These are phyloP conservation scores for Holothuria scabra DNA, from an alignment of 53 echinoderm and acorn worm genomes.

Conservation along the genomic window DNA sequence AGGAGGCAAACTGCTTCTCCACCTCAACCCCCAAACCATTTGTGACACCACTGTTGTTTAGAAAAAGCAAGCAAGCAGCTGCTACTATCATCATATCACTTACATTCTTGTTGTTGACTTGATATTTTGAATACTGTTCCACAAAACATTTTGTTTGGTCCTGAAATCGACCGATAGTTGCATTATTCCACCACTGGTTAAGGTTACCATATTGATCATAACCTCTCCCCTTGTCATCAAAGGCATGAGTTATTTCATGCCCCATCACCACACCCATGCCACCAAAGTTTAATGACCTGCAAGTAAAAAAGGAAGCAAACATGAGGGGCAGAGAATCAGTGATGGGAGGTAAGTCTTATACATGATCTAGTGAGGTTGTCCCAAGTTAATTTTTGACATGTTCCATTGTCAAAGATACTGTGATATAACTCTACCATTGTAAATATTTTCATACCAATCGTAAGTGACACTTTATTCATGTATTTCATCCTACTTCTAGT, in stretches of 20 bases:
- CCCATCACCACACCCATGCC: slow-evolving; percentile 99
- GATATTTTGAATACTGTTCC: slow-evolving; percentile 86
- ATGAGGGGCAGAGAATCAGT: background rate
- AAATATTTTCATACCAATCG: too few species aligned
- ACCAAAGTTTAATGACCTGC: slow-evolving; percentile 94
- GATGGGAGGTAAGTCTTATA: background rate
- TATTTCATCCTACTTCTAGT: too few species aligned
- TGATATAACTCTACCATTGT: too few species aligned
- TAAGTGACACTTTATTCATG: too few species aligned
- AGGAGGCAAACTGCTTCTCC: too few species aligned
- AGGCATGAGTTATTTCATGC: slow-evolving; percentile 95
- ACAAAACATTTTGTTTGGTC: slow-evolving; percentile 87
- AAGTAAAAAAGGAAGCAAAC: background rate
- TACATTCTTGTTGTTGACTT: slow-evolving; percentile 74
- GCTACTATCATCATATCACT: slow-evolving; percentile 23
- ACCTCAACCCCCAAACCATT: too few species aligned
- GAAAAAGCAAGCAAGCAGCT: too few species aligned
- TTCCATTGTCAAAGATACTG: too few species aligned
- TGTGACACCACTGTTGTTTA: too few species aligned
- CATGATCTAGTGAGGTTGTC: too few species aligned
- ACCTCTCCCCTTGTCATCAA: slow-evolving; percentile 89
- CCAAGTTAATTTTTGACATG: too few species aligned
- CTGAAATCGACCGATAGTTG: slow-evolving; percentile 79
- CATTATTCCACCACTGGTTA: slow-evolving; percentile 96
- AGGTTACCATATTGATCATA: slow-evolving; percentile 94